Percentiles rank a stretch among this genome's conserved stretches.
phyloP scores from a whole-genome alignment of 2,797 vertebrate genomes.

The Acanthornis magna region DNA sequence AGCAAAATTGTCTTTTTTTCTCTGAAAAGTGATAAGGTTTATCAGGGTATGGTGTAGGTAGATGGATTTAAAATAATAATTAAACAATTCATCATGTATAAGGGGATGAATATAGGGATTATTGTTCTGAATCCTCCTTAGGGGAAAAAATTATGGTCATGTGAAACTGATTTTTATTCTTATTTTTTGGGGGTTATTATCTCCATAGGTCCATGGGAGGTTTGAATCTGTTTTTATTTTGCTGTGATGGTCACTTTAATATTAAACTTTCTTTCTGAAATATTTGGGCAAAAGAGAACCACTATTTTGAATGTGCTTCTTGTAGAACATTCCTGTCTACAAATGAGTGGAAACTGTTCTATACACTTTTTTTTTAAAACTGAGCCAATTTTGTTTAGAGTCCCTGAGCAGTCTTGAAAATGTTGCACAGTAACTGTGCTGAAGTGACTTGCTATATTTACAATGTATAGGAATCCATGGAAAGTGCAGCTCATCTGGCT shows the following conservation, averaged over 20 bases:
- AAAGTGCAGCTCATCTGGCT: not conserved
- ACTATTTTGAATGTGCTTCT: not conserved
- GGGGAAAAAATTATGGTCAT: not conserved
- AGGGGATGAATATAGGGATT: not conserved
- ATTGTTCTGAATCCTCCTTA: not conserved
- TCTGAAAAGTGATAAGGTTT: not conserved
- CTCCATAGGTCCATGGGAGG: not conserved
- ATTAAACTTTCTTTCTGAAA: not conserved
- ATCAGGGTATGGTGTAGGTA: not conserved
- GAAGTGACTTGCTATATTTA: not conserved
- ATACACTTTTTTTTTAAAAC: not conserved
- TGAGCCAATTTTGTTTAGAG: not conserved
- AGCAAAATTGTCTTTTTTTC: not conserved
- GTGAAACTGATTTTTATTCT: not conserved
- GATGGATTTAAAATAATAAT: not conserved
- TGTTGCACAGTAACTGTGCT: not conserved
- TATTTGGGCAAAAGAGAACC: not conserved
- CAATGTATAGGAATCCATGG: accelerated
- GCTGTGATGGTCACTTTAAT: not conserved
- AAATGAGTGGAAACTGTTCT: not conserved
- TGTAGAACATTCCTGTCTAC: not conserved
- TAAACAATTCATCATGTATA: not conserved
- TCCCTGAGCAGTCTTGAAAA: not conserved
- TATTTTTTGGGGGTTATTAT: not conserved
- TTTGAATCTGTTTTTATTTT: not conserved